A percentile compares a stretch with the other conserved stretches of the same genome.
phyloP scores from a whole-genome alignment of 2,888 invertebrate species.

The Drosophila testacea region DNA sequence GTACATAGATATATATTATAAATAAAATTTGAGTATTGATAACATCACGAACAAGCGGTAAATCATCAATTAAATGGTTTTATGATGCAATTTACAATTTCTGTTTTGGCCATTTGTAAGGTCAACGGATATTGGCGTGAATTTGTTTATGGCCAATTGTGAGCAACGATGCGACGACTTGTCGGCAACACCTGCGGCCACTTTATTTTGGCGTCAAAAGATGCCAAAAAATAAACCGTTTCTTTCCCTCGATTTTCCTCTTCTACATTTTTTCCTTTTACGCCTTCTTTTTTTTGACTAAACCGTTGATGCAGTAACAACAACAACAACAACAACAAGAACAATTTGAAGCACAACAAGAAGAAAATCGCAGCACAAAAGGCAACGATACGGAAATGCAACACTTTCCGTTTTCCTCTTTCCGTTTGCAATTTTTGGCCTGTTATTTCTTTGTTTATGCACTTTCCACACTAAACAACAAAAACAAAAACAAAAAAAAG shows the following conservation, averaged over 20 bases:
- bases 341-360: neutral
- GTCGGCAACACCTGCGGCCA: constrained; percentile 67
- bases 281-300: constrained; percentile 7
- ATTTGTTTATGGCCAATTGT: constrained; percentile 54
- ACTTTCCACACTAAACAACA: constrained; percentile 53
- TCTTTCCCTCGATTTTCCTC: neutral
- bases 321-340: constrained; percentile 13
- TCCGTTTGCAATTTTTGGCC: constrained; percentile 60
- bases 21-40: constrained; percentile 35
- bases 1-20: neutral
- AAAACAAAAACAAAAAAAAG: constrained; percentile 23
- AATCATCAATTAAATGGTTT: constrained; percentile 71
- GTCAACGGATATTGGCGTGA: constrained; percentile 57
- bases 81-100: constrained; percentile 67
- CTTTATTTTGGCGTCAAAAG: constrained; percentile 45
- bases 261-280: neutral
- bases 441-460: constrained; percentile 45
- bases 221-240: constrained; percentile 27
- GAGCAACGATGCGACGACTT: constrained; percentile 42
- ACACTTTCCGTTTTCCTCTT: constrained; percentile 70
- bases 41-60: constrained; percentile 55
- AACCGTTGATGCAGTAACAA: constrained; percentile 10
- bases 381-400: constrained; percentile 63
- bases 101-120: constrained; percentile 36
- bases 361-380: constrained; percentile 10